Evolutionary conservation across 2,113 vertebrate genomes (phyloP).

Genomic region (Trinectes maculatus): DNA sequence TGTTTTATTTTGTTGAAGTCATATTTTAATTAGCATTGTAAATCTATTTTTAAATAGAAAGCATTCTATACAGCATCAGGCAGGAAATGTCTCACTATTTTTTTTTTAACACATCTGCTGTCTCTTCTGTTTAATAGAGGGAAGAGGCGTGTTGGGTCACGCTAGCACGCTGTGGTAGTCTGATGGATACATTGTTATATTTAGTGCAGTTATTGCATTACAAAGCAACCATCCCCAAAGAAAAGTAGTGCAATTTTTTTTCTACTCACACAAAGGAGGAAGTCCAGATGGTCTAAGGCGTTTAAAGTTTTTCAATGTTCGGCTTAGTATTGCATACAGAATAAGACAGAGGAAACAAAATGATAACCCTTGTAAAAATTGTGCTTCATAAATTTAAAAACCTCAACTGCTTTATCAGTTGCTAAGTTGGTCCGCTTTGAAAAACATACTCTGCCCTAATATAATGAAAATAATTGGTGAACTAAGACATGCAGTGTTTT

Average conservation of each 20-base stretch:
- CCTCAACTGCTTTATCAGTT: slow-evolving; percentile 66
- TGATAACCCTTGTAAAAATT: slow-evolving; percentile 81
- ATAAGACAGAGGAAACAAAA: slow-evolving; percentile 79
- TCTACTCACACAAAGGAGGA: slow-evolving; percentile 80
- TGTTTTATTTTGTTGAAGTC: slow-evolving; percentile 81
- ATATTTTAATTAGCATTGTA: slow-evolving; percentile 77
- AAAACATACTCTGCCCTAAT: slow-evolving; percentile 73
- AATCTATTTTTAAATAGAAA: slow-evolving; percentile 83
- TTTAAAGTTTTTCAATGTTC: slow-evolving; percentile 79
- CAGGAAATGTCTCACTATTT: slow-evolving; percentile 77
- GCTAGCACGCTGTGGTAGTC: slow-evolving; percentile 76
- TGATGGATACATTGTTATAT: slow-evolving; percentile 77
- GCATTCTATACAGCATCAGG: slow-evolving; percentile 86
- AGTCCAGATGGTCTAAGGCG: slow-evolving; percentile 84
- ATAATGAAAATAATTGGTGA: slow-evolving; percentile 60
- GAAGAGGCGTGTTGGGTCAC: slow-evolving; percentile 76
- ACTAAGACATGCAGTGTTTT: slow-evolving; percentile 70
- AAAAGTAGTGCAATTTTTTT: slow-evolving; percentile 81
- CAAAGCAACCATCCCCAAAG: slow-evolving; percentile 82
- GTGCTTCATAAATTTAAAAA: slow-evolving; percentile 83
- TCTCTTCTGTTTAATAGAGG: slow-evolving; percentile 76
- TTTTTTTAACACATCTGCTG: slow-evolving; percentile 71
- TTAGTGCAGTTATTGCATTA: slow-evolving; percentile 86
- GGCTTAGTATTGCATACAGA: slow-evolving; percentile 86
- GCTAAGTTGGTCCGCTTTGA: slow-evolving; percentile 80